Evolutionary conservation across 2,888 invertebrate genomes (phyloP).

Genomic region (Monochamus alternatus): DNA sequence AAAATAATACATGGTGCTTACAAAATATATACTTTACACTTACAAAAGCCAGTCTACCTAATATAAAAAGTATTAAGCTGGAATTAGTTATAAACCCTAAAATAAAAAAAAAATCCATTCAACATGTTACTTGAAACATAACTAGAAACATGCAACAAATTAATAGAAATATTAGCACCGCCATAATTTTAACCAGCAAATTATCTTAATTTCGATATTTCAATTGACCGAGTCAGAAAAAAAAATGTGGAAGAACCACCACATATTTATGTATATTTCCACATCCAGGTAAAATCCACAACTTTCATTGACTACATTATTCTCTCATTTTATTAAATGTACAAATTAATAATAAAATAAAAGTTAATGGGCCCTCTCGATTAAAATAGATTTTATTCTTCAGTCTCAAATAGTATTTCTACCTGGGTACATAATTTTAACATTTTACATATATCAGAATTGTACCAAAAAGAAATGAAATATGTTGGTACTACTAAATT

Average conservation of each 20-base stretch:
- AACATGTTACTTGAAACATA: conserved; percentile 53
- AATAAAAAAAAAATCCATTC: conserved; percentile 32
- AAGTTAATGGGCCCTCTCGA: conserved; percentile 8
- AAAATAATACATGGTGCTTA: conserved; percentile 62
- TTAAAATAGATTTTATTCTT: conserved; percentile 4
- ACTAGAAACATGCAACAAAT: conserved; percentile 66
- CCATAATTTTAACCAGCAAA: conserved; percentile 36
- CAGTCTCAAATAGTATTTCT: conserved; percentile 18
- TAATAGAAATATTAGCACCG: conserved; percentile 64
- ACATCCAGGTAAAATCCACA: conserved; percentile 24
- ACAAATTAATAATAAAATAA: background rate
- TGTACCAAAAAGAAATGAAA: conserved; percentile 1
- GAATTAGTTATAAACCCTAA: conserved; percentile 37
- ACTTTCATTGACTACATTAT: background rate
- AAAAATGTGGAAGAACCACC: conserved; percentile 5
- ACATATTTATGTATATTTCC: conserved; percentile 3
- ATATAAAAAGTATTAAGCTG: conserved; percentile 48
- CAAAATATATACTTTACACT: conserved; percentile 63
- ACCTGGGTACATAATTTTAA: conserved; percentile 20
- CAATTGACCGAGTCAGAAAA: conserved; percentile 26
- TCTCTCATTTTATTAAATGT: background rate
- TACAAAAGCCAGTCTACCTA: conserved; percentile 63
- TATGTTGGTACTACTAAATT: conserved; percentile 20
- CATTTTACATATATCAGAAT: background rate
- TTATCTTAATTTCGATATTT: conserved; percentile 11